Evolutionary conservation across 53 echinoderm and acorn worm genomes (phyloP).

Genomic region (Paelopatides confundens): DNA sequence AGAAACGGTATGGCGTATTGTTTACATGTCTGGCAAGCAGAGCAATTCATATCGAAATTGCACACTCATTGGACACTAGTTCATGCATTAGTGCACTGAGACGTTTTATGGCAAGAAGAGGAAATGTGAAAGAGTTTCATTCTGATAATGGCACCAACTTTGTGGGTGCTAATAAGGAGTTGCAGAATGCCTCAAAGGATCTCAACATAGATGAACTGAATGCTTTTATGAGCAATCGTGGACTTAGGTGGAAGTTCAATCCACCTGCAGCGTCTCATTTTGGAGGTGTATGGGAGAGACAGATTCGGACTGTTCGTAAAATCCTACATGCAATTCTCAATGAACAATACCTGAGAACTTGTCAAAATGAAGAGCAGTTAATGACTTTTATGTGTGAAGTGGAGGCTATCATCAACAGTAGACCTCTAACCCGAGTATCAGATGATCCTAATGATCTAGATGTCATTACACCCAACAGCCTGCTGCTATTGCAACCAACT

Average conservation of each 20-base stretch:
- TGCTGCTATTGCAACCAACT: conserved; percentile 46
- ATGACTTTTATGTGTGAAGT: conserved; percentile 70
- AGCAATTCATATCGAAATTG: conserved; percentile 63
- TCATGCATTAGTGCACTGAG: conserved; percentile 53
- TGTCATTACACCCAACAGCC: conserved; percentile 51
- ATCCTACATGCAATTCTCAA: conserved; percentile 64
- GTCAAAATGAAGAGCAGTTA: conserved; percentile 64
- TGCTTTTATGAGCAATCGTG: too few relatives aligned
- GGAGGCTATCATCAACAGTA: conserved; percentile 67
- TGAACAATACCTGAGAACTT: too few relatives aligned
- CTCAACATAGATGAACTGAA: conserved; percentile 13
- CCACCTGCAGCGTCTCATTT: conserved; percentile 66
- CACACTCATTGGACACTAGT: conserved; percentile 53
- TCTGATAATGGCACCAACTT: conserved; percentile 60
- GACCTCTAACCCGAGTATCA: conserved; percentile 54
- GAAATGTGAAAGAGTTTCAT: conserved; percentile 15
- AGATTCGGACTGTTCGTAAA: conserved; percentile 60
- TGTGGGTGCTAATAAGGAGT: conserved; percentile 61
- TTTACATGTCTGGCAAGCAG: conserved; percentile 60
- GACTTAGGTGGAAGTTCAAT: conserved; percentile 63
- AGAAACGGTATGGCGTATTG: conserved; percentile 53
- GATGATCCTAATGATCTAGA: conserved; percentile 63
- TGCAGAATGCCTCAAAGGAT: conserved; percentile 41
- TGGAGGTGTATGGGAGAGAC: conserved; percentile 72
- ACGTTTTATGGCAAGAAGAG: conserved; percentile 21